These are phyloP conservation scores for Papilio protenor DNA, from an alignment of 2,888 invertebrate species.

Conservation along the genomic window DNA sequence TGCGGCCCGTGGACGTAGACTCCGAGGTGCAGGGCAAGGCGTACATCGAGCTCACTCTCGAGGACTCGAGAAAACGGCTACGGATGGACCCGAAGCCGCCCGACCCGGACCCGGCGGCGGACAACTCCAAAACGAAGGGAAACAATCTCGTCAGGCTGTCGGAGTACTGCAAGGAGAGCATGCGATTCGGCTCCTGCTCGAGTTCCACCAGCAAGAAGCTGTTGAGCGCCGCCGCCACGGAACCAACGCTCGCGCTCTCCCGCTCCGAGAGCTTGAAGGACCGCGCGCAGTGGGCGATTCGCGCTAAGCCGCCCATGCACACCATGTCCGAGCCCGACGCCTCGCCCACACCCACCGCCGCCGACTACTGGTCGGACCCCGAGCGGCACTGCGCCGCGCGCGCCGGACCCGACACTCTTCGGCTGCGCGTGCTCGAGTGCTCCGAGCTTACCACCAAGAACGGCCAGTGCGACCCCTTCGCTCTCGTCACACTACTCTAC, in stretches of 20 bases:
- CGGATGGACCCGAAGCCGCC: conserved; percentile 82
- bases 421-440: conserved; percentile 91
- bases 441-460: conserved; percentile 94
- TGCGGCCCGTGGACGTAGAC: conserved; percentile 93
- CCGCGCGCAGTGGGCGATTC: conserved; percentile 71
- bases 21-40: conserved; percentile 96
- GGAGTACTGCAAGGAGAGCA: conserved; percentile 80
- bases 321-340: conserved; percentile 74
- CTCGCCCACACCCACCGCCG: conserved; percentile 75
- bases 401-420: conserved; percentile 76
- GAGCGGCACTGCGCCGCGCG: conserved; percentile 79
- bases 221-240: conserved; percentile 71
- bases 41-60: conserved; percentile 91
- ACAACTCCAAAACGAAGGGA: conserved; percentile 67
- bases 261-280: conserved; percentile 81
- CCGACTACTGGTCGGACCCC: conserved; percentile 51
- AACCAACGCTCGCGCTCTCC: conserved; percentile 73
- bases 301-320: conserved; percentile 77
- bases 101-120: conserved; percentile 70
- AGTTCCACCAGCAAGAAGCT: conserved; percentile 79
- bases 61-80: conserved; percentile 82
- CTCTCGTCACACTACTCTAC: conserved; percentile 91
- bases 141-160: conserved; percentile 77
- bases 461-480: conserved; percentile 96
- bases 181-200: conserved; percentile 79